Evolutionary conservation across 2,888 invertebrate species (phyloP), one percentile per base, ranked within the genome.

Genomic region (Machimus atricapillus): DNA sequence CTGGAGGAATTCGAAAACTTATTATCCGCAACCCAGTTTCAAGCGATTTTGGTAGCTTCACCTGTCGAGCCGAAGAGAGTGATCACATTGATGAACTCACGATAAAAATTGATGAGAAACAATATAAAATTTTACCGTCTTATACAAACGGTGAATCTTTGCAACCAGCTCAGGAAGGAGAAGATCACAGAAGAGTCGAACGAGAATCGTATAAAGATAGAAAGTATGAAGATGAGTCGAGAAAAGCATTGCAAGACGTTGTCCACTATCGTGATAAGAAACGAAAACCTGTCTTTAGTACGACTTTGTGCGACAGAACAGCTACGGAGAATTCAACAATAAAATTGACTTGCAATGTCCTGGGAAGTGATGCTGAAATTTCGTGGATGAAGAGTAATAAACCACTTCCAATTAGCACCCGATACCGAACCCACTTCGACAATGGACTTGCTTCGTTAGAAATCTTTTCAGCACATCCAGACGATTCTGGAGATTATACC

Each of bases 401-500:
- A 34, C 91, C 94, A 1, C 89, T 96, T 19, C 93, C 94, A 3
- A 91, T 93, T 87, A 94, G 93, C 89, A 91, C 93, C 46, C 95
- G 94, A 88, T 95, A 94, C 90, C 93, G 93, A 90, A 94, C 94
- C 0, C 94, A 94, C 85, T 94, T 93, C 85, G 95, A 95, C 90
- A 90, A 91, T 73, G 96, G 96, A 0, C 93, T 96, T 74, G 95
- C 96, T 6, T 96, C 95, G 34, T 91, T 97, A 87, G 97, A 97
- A 92, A 94, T 97, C 37, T 92, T 94, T 52, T 94, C 95, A 87
- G 95, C 95, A 0, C 92, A 94, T 5, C 94, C 94, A 0, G 94
- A 93, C 43, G 97, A 97, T 92, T 94, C 95, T 5, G 97, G 96
- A 12, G 96, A 96, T 90, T 97, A 97, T 90, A 94, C 95, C 3